Evolutionary conservation across 2,888 invertebrate species (phyloP).

Genomic region (Ormia ochracea): DNA sequence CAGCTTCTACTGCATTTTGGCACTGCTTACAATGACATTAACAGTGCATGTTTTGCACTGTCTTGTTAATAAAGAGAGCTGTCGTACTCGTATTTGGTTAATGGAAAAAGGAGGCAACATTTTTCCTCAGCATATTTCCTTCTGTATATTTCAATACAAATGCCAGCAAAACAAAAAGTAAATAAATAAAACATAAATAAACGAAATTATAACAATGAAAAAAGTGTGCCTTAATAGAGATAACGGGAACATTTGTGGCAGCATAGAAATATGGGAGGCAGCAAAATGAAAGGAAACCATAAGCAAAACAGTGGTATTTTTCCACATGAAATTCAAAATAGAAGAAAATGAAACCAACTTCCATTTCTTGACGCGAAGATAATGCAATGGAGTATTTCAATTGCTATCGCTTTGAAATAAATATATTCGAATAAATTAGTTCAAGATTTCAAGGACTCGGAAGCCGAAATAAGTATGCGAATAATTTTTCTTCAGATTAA

Average conservation of each 20-base stretch:
- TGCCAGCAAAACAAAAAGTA: neutral
- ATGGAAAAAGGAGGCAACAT: slow-evolving; percentile 38
- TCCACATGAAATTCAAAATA: no score
- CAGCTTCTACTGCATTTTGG: slow-evolving; percentile 9
- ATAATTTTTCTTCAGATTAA: no score
- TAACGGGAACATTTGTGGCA: slow-evolving; percentile 54
- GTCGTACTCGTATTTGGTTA: slow-evolving; percentile 51
- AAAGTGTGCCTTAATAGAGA: slow-evolving; percentile 51
- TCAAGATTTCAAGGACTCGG: no score
- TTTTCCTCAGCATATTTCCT: neutral
- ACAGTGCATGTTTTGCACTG: slow-evolving; percentile 1
- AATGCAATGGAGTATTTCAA: no score
- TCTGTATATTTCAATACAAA: neutral
- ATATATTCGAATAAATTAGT: no score
- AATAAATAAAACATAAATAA: slow-evolving; percentile 8
- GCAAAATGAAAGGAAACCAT: slow-evolving; percentile 22
- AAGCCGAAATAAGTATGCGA: no score
- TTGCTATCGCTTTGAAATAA: no score
- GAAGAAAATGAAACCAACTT: no score
- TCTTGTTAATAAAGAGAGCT: slow-evolving; percentile 5
- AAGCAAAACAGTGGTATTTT: neutral
- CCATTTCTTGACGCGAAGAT: no score
- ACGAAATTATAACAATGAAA: slow-evolving; percentile 53
- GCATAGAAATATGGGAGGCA: slow-evolving; percentile 33
- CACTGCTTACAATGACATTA: slow-evolving; percentile 46